phyloP scores from a whole-genome alignment of 2,113 vertebrate genomes.

The Chaetops frenatus region DNA sequence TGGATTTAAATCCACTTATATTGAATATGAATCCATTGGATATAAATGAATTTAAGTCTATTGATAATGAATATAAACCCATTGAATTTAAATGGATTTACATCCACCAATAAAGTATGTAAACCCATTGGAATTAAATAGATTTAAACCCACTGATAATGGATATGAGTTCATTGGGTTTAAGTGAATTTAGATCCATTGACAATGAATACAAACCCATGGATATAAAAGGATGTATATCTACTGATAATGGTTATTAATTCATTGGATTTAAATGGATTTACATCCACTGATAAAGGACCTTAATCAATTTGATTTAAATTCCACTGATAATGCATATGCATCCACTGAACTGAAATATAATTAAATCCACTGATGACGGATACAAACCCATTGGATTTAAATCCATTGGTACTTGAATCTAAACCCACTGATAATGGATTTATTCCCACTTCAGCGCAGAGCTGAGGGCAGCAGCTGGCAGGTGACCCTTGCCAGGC shows the following conservation, averaged over 20 bases:
- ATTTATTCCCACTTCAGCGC: background rate
- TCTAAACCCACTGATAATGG: background rate
- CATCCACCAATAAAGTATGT: too few species aligned
- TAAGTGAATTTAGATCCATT: background rate
- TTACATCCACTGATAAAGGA: background rate
- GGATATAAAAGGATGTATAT: background rate
- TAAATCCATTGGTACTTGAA: background rate
- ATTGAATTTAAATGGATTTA: background rate
- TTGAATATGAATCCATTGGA: background rate
- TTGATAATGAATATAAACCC: background rate
- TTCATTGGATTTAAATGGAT: background rate
- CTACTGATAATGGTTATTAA: background rate
- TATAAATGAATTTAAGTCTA: background rate
- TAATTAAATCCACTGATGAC: too few species aligned
- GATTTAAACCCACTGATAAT: background rate
- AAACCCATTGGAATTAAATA: background rate
- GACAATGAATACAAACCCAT: background rate
- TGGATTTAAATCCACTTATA: background rate
- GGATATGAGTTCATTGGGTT: background rate
- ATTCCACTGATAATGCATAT: background rate
- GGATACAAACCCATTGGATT: background rate
- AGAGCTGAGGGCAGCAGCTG: background rate
- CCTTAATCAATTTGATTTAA: background rate
- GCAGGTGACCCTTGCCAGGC: accelerated
- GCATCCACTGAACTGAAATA: background rate